Percentiles rank a stretch among this genome's conserved stretches.
phyloP scores from a whole-genome alignment of 2,888 invertebrate species.

The Cantharis lateralis region DNA sequence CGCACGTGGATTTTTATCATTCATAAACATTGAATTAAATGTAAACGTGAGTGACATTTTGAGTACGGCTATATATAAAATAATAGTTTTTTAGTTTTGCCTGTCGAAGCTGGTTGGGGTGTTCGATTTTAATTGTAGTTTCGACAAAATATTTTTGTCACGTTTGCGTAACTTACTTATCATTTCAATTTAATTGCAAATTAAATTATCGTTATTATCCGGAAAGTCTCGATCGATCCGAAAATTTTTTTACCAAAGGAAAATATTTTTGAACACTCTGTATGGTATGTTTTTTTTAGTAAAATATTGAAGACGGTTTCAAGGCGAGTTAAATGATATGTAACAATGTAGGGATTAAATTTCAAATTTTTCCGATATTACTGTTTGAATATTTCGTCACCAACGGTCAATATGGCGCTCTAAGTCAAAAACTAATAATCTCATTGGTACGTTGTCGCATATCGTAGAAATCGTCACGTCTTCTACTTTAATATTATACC shows the following conservation, averaged over 20 bases:
- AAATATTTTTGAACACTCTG: not conserved
- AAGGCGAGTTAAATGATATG: not conserved
- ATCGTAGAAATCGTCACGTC: not conserved
- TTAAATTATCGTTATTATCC: not conserved
- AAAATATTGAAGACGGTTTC: not conserved
- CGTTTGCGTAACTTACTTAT: not conserved
- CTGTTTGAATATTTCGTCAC: not conserved
- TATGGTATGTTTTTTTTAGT: not conserved
- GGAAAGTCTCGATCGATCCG: not conserved
- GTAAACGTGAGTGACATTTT: not conserved
- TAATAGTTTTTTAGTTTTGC: not conserved
- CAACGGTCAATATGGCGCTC: not conserved
- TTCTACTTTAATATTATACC: not conserved
- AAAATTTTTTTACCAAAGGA: not conserved
- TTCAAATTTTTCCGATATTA: not conserved
- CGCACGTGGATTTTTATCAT: constrained; percentile 18
- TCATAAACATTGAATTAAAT: constrained; percentile 14
- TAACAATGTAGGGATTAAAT: not conserved
- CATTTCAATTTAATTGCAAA: not conserved
- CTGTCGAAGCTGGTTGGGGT: not conserved
- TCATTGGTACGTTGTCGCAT: not conserved
- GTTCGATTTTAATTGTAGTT: not conserved
- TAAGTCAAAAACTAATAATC: not conserved
- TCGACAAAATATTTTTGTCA: not conserved
- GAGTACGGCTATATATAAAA: not conserved